Evolutionary conservation across 2,888 invertebrate genomes (phyloP).

Genomic region (Clepsis dumicolana): DNA sequence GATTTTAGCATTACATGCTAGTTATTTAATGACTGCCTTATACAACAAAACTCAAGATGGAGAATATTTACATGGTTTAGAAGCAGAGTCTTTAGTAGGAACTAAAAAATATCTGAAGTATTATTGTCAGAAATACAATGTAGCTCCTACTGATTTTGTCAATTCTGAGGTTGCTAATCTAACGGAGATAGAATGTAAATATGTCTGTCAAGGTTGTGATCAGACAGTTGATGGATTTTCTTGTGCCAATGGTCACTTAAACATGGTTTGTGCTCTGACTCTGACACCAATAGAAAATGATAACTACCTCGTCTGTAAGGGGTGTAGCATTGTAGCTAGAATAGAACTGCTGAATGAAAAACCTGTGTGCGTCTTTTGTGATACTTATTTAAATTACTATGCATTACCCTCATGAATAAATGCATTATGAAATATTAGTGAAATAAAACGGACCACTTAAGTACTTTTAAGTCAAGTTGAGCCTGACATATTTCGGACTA

Average conservation of each 20-base stretch:
- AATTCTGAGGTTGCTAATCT: conserved; percentile 50
- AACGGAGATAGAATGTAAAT: conserved; percentile 48
- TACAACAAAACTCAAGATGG: conserved; percentile 50
- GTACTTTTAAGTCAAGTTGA: too few relatives aligned
- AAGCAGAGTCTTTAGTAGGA: conserved; percentile 59
- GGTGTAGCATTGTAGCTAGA: conserved; percentile 64
- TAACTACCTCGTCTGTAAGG: conserved; percentile 68
- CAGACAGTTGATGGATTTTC: conserved; percentile 60
- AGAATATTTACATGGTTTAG: conserved; percentile 51
- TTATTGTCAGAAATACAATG: conserved; percentile 63
- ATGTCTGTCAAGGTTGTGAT: conserved; percentile 73
- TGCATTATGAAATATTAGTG: too few relatives aligned
- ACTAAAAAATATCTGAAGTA: conserved; percentile 64
- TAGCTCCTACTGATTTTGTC: conserved; percentile 49
- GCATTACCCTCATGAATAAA: conserved; percentile 22
- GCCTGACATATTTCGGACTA: too few relatives aligned
- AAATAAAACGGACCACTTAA: neutral
- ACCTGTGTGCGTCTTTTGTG: conserved; percentile 74
- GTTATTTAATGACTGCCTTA: conserved; percentile 53
- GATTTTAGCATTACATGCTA: conserved; percentile 64
- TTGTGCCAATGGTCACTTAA: conserved; percentile 67
- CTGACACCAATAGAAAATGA: conserved; percentile 67
- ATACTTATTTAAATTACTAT: conserved; percentile 56
- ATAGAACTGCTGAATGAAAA: conserved; percentile 57
- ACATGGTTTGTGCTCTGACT: conserved; percentile 71